Evolutionary conservation across 2,113 vertebrate species (phyloP).

Genomic region (Leptodactylus fuscus): DNA sequence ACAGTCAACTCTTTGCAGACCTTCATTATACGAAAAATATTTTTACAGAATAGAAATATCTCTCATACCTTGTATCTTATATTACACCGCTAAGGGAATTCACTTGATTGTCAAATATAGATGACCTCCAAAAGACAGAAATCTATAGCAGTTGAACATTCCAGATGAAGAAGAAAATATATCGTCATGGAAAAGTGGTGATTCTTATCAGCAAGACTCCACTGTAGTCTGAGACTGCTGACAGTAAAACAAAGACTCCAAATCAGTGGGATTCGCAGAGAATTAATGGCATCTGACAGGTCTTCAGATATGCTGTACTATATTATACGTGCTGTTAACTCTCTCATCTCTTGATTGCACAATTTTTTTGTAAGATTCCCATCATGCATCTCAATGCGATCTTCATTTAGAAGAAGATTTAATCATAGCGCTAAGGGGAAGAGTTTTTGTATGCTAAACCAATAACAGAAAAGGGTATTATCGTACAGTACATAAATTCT

Average conservation of each 20-base stretch:
- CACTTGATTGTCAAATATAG: constrained; percentile 46
- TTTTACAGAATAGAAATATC: not conserved
- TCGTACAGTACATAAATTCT: too few species aligned
- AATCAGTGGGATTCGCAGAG: constrained; percentile 36
- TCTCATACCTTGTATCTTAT: constrained; percentile 15
- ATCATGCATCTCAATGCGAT: not conserved
- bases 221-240: constrained; percentile 48
- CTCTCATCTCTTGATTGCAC: not conserved
- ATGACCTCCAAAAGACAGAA: constrained; percentile 52
- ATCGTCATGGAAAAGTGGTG: constrained; percentile 46
- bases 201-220: constrained; percentile 50
- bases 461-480: too few species aligned
- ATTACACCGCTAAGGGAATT: constrained; percentile 34
- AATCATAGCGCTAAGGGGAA: not conserved
- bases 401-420: not conserved
- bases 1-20: not conserved
- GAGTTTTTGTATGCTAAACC: not conserved
- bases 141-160: constrained; percentile 48
- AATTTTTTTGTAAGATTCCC: not conserved
- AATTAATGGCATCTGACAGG: constrained; percentile 53
- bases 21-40: not conserved
- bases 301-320: constrained; percentile 15
- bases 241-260: constrained; percentile 49
- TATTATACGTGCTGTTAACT: constrained; percentile 46
- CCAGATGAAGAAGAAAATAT: constrained; percentile 50